These are phyloP conservation scores for Bryconaethiops microstoma DNA, from an alignment of 2,797 vertebrate species.

Conservation along the genomic window DNA sequence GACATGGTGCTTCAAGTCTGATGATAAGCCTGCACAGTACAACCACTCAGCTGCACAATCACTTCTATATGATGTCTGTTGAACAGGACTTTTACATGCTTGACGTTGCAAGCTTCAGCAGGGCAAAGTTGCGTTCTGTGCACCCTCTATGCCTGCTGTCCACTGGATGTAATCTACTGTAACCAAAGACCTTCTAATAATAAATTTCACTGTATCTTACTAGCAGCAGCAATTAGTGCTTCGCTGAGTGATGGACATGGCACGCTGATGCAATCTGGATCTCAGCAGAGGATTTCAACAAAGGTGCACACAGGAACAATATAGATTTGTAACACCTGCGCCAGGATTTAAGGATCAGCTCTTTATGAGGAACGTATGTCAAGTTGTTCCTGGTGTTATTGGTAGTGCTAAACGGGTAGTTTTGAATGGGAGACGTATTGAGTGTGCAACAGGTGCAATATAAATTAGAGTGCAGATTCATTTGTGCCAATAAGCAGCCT, in stretches of 20 bases:
- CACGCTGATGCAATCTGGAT: slow-evolving; percentile 55
- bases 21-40: slow-evolving; percentile 35
- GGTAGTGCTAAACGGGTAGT: slow-evolving; percentile 23
- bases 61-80: slow-evolving; percentile 40
- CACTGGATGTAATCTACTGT: slow-evolving; percentile 64
- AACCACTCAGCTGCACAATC: slow-evolving; percentile 40
- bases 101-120: slow-evolving; percentile 20
- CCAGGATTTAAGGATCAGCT: slow-evolving; percentile 8
- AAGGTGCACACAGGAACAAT: slow-evolving; percentile 23
- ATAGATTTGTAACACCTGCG: slow-evolving; percentile 24
- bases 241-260: slow-evolving; percentile 57
- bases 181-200: slow-evolving; percentile 61
- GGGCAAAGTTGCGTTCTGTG: slow-evolving; percentile 58
- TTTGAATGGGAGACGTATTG: slow-evolving; percentile 9
- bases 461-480: slow-evolving; percentile 31
- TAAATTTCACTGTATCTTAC: slow-evolving; percentile 53
- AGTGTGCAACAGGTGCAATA: slow-evolving; percentile 14
- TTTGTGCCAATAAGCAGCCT: slow-evolving; percentile 52
- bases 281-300: slow-evolving; percentile 39
- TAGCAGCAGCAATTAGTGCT: slow-evolving; percentile 61
- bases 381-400: slow-evolving; percentile 2
- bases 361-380: background rate
- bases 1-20: slow-evolving; percentile 45
- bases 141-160: slow-evolving; percentile 41
- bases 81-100: slow-evolving; percentile 38